phyloP scores from a whole-genome alignment of 2,797 vertebrate species.

The Gymnodraco acuticeps region DNA sequence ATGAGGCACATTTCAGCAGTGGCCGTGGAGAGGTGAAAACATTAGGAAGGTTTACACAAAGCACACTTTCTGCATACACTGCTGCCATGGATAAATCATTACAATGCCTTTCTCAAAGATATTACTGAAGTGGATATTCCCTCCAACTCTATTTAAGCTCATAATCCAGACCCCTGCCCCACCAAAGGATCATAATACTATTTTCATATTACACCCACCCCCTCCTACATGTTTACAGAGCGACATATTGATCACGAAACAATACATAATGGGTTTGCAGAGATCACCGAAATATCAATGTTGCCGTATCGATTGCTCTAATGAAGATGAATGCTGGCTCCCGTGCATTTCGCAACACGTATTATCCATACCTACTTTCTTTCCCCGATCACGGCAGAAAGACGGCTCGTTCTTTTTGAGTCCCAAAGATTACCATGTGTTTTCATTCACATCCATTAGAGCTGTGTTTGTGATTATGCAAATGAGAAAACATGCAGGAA shows the following conservation, averaged over 20 bases:
- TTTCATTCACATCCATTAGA: conserved; percentile 80
- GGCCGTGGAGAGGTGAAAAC: conserved; percentile 57
- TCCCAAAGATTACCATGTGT: conserved; percentile 71
- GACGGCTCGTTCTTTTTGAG: conserved; percentile 34
- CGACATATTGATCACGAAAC: conserved; percentile 70
- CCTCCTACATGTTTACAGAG: conserved; percentile 58
- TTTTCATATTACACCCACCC: conserved; percentile 29
- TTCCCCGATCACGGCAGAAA: conserved; percentile 6
- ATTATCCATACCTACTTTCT: conserved; percentile 28
- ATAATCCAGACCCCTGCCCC: conserved; percentile 48
- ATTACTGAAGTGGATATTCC: conserved; percentile 40
- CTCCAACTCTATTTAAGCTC: conserved; percentile 44
- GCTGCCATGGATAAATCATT: conserved; percentile 46
- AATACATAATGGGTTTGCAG: conserved; percentile 73
- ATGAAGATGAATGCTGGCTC: conserved; percentile 80
- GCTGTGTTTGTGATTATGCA: conserved; percentile 83
- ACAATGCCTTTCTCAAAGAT: conserved; percentile 60
- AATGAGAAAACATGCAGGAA: conserved; percentile 82
- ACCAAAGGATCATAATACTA: conserved; percentile 28
- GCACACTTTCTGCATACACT: conserved; percentile 39
- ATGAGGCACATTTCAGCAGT: conserved; percentile 38
- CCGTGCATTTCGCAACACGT: conserved; percentile 39
- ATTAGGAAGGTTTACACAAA: conserved; percentile 58
- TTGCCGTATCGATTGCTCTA: conserved; percentile 73
- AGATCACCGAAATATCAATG: conserved; percentile 77